Percentiles rank a stretch among this genome's conserved stretches.
phyloP scores from a whole-genome alignment of 2,113 vertebrate genomes.

The Plecturocebus donacophilus region DNA sequence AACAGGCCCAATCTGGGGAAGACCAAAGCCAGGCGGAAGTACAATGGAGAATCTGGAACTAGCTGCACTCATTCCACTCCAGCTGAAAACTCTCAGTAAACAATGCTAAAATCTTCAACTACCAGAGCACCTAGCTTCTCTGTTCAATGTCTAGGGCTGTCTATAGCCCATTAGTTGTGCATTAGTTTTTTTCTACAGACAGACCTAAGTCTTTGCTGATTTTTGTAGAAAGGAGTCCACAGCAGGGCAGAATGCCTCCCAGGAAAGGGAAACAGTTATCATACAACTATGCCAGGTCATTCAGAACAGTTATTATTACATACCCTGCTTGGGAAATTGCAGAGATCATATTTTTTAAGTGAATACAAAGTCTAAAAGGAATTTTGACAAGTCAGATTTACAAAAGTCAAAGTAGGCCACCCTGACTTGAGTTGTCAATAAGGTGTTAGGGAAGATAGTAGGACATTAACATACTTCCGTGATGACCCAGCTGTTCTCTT shows the following conservation, averaged over 20 bases:
- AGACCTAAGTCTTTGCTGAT: slow-evolving; percentile 33
- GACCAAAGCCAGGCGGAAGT: not conserved
- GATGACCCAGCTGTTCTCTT: slow-evolving; percentile 81
- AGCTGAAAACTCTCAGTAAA: not conserved
- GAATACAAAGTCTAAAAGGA: slow-evolving; percentile 59
- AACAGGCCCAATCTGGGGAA: not conserved
- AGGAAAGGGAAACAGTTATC: not conserved
- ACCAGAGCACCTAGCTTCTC: slow-evolving; percentile 29
- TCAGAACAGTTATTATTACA: not conserved
- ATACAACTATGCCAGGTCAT: not conserved
- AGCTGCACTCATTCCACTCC: not conserved
- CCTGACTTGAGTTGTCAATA: slow-evolving; percentile 78
- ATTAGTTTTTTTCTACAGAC: slow-evolving; percentile 27
- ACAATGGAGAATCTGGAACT: not conserved
- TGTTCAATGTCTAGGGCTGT: slow-evolving; percentile 46
- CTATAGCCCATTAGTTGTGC: slow-evolving; percentile 12
- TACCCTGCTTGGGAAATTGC: not conserved
- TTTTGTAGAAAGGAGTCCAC: not conserved
- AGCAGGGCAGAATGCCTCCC: not conserved
- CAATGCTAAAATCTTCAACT: slow-evolving; percentile 63
- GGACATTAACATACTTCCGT: slow-evolving; percentile 81
- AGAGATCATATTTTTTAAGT: slow-evolving; percentile 4
- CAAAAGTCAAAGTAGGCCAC: slow-evolving; percentile 75
- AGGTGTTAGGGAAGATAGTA: slow-evolving; percentile 75
- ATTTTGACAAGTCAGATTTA: slow-evolving; percentile 73